A percentile compares a stretch with the other conserved stretches of the same genome.
Conservation (phyloP, 2,113 vertebrate genomes). For the Chaenocephalus aceratus region DNA sequence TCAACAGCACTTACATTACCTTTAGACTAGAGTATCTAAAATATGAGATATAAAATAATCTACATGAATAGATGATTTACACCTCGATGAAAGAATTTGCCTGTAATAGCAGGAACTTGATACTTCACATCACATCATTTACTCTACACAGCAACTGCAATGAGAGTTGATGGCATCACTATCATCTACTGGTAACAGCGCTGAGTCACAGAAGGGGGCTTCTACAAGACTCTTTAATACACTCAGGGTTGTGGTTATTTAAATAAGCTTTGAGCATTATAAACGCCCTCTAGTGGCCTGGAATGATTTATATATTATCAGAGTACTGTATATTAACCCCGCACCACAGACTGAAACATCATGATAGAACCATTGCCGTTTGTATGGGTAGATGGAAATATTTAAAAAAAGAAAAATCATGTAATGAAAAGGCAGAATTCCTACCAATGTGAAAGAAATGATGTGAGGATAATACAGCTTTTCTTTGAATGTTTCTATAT, state of each 20-base stretch:
- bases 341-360: background rate
- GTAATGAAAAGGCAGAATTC: background rate
- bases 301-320: background rate
- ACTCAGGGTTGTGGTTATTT: constrained; percentile 10
- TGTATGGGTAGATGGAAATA: background rate
- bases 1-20: background rate
- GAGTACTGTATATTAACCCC: background rate
- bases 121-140: constrained; percentile 1
- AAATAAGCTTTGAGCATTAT: constrained; percentile 36
- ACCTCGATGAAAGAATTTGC: constrained; percentile 6
- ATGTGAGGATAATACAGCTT: background rate
- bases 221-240: constrained; percentile 24
- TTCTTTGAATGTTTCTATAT: background rate
- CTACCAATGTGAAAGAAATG: background rate
- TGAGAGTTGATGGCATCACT: constrained; percentile 33
- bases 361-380: background rate
- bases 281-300: constrained; percentile 79
- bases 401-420: background rate
- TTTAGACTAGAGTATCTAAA: background rate
- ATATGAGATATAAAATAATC: background rate
- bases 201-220: constrained; percentile 21
- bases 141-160: background rate
- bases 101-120: constrained; percentile 6
- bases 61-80: background rate
- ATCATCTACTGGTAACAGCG: constrained; percentile 27